Evolutionary conservation across 1,140 invertebrate species (phyloP), one percentile per base, ranked within the genome.

Genomic region (Meteorus sp.): DNA sequence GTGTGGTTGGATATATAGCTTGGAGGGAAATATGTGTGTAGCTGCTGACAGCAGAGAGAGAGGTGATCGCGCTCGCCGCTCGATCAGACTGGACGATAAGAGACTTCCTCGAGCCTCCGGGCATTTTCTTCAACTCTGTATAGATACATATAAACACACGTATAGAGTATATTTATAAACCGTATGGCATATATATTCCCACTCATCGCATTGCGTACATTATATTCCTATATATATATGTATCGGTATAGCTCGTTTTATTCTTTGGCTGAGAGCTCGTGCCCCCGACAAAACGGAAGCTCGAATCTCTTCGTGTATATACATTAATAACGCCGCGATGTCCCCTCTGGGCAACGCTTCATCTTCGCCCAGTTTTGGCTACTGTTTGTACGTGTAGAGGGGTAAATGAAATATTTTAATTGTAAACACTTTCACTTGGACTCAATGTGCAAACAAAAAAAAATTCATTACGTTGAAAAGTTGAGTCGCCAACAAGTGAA

Each of bases 331-430:
- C 70, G 61, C 64, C 44, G 59, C 67, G 71, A 64, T 79, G 78
- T 80, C 77, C 72, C 78, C 78, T 68, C 73, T 74, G 74, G 78
- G 76, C 74, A 78, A 62, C 74, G 76, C 72, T 80, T 77, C 71
- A 77, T 80, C 76, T 80, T 80, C 65, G 66, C 56, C 41, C 65
- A 58, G 63, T 57, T 56, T 65, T 62, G 44, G 63, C 69, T 74
- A 68, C 69, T 63, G 66, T 60, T n/a, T n/a, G n/a, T n/a, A n/a
- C n/a, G n/a, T n/a, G n/a, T n/a, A n/a, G 52, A 56, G 59, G 41
- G 64, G 68, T 61, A 62, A 71, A 75, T 73, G 70, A 58, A 39
- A 66, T 72, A 71, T 71, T 73, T 77, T 77, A 77, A 76, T 76
- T 75, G 66, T 63, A 60, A 51, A 60, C 37, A 54, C 59, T 35